phyloP scores from a whole-genome alignment of 2,888 invertebrate genomes.

The Parelbella ahira region DNA sequence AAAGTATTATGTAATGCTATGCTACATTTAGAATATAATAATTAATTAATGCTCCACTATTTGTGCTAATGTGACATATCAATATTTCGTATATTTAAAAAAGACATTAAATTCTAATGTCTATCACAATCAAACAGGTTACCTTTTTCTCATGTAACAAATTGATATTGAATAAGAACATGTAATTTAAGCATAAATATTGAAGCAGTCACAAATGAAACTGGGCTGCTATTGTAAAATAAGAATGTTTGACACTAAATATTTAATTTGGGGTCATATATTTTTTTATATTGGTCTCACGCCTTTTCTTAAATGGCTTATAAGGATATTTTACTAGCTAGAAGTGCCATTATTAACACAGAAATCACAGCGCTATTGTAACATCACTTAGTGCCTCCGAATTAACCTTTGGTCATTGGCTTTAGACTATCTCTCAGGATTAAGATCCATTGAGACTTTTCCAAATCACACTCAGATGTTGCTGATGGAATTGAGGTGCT shows the following conservation, averaged over 20 bases:
- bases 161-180: too few relatives aligned
- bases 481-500: slow-evolving; percentile 9
- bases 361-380: slow-evolving; percentile 4
- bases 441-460: too few relatives aligned
- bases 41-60: slow-evolving; percentile 47
- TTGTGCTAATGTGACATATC: slow-evolving; percentile 11
- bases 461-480: slow-evolving; percentile 12
- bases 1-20: slow-evolving; percentile 52
- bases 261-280: background rate
- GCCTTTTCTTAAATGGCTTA: slow-evolving; percentile 5
- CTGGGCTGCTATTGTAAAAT: background rate
- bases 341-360: slow-evolving; percentile 5
- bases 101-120: slow-evolving; percentile 9
- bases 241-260: too few relatives aligned
- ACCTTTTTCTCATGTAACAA: too few relatives aligned
- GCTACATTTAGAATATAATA: slow-evolving; percentile 44
- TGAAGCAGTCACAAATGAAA: background rate
- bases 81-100: background rate
- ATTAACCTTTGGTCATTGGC: background rate
- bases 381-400: slow-evolving; percentile 12
- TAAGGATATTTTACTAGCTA: slow-evolving; percentile 1
- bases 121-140: background rate
- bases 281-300: background rate
- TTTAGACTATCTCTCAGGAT: background rate
- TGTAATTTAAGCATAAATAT: background rate